These are phyloP conservation scores for Remorina albescens DNA, from an alignment of 2,797 vertebrate species.

Conservation along the genomic window DNA sequence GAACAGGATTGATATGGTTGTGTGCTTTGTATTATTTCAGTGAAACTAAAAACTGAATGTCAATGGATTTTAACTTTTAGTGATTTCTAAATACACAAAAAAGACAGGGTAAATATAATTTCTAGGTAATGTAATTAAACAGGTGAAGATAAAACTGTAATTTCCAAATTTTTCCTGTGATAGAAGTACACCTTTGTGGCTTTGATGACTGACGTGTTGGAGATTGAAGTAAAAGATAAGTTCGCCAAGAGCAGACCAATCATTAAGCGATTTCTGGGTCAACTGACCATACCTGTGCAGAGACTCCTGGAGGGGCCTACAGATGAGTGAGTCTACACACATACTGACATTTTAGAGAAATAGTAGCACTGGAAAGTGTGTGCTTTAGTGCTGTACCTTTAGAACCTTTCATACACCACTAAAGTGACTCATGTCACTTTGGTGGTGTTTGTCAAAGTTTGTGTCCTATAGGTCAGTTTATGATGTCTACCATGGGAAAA, in stretches of 20 bases:
- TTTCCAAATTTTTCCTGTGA: constrained; percentile 30
- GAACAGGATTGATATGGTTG: too few relatives aligned
- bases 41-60: too few relatives aligned
- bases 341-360: not conserved
- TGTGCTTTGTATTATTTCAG: too few relatives aligned
- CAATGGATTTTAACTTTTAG: too few relatives aligned
- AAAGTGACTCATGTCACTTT: constrained; percentile 17
- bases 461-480: too few relatives aligned
- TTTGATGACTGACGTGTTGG: constrained; percentile 93
- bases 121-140: not conserved
- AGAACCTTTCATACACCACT: constrained; percentile 47
- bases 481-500: too few relatives aligned
- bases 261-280: constrained; percentile 97
- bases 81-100: too few relatives aligned
- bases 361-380: not conserved
- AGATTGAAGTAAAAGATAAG: constrained; percentile 98
- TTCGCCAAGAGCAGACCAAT: constrained; percentile 98
- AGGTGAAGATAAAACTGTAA: not conserved
- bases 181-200: constrained; percentile 98
- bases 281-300: constrained; percentile 94
- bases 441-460: too few relatives aligned
- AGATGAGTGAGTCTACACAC: constrained; percentile 86
- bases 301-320: constrained; percentile 92
- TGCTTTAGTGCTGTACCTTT: too few relatives aligned
- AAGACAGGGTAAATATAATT: not conserved